phyloP scores from a whole-genome alignment of 2,797 vertebrate species.

The Eulemur albifrons region DNA sequence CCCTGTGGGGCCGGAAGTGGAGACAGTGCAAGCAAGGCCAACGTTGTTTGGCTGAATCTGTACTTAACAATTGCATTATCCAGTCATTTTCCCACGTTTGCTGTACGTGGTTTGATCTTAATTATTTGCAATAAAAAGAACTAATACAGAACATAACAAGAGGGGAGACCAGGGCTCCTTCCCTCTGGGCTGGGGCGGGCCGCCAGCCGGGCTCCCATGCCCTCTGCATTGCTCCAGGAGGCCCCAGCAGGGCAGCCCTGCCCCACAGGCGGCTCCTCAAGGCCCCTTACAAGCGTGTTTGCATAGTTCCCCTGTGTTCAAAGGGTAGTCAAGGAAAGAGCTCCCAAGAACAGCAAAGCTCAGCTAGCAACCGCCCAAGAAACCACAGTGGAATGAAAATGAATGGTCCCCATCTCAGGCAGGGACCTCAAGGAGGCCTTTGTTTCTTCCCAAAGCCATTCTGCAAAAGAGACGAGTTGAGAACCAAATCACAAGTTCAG shows the following conservation, averaged over 20 bases:
- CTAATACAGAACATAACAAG: not conserved
- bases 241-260: no score
- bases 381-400: not conserved
- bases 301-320: not conserved
- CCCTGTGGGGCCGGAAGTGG: not conserved
- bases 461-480: not conserved
- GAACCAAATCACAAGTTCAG: not conserved
- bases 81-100: not conserved
- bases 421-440: not conserved
- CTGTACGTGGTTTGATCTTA: not conserved
- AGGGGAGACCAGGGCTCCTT: not conserved
- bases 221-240: not conserved
- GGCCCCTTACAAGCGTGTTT: not conserved
- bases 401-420: not conserved
- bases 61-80: not conserved
- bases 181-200: not conserved
- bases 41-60: accelerated
- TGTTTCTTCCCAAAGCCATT: not conserved
- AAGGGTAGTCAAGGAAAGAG: not conserved
- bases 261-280: not conserved
- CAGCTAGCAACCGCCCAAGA: not conserved
- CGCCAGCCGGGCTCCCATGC: no score
- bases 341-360: not conserved
- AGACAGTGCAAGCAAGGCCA: not conserved
- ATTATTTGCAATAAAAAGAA: not conserved